Conservation (phyloP, 1,140 invertebrate species). For the Pollicipes pollicipes region DNA sequence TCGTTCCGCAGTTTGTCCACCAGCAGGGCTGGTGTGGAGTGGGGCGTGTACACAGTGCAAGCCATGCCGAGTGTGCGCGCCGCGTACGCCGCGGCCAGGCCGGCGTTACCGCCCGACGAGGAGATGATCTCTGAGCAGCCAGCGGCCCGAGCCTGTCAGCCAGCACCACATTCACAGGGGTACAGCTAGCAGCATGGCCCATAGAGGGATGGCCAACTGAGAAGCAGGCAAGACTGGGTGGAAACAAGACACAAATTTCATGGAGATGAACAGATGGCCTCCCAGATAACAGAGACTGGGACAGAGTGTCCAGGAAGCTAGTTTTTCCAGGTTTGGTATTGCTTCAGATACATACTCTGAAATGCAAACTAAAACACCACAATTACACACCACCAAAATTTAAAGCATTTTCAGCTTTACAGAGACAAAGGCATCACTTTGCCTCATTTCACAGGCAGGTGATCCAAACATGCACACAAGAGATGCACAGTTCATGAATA, state of each 20-base stretch:
- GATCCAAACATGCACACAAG: background rate
- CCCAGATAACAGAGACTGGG: background rate
- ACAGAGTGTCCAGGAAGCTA: too few relatives aligned
- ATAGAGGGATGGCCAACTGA: too few relatives aligned
- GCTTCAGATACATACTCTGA: too few relatives aligned
- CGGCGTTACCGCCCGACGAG: conserved; percentile 37
- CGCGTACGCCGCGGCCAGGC: conserved; percentile 33
- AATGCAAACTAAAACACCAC: too few relatives aligned
- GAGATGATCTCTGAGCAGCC: conserved; percentile 29
- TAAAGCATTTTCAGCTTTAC: too few relatives aligned
- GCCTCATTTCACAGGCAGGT: background rate
- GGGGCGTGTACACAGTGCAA: conserved; percentile 30
- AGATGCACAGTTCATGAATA: too few relatives aligned
- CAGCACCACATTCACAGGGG: too few relatives aligned
- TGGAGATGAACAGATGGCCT: too few relatives aligned
- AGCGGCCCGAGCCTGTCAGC: background rate
- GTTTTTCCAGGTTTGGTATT: background rate
- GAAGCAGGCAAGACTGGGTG: background rate
- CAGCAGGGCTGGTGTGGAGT: conserved; percentile 26
- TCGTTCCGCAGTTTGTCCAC: conserved; percentile 25
- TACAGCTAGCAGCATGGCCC: background rate
- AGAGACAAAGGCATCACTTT: too few relatives aligned
- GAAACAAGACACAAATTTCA: conserved; percentile 1
- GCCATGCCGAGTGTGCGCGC: conserved; percentile 26
- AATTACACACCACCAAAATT: too few relatives aligned